Conservation (phyloP, 2,113 vertebrate genomes). For the Oreocharis arfaki region DNA sequence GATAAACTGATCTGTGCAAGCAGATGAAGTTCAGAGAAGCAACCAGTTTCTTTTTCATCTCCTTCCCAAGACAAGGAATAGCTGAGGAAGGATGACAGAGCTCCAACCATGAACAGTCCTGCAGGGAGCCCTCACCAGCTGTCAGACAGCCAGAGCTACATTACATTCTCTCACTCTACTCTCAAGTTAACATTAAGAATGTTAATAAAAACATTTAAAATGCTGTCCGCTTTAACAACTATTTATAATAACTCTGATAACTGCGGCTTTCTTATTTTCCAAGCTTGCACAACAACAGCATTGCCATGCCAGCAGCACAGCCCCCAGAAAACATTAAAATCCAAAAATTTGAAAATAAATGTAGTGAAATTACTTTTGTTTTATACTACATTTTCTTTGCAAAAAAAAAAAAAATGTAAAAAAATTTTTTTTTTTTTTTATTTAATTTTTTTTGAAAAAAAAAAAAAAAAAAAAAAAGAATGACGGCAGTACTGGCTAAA, state of each 20-base stretch:
- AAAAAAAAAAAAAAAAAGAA: not conserved
- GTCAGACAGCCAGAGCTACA: not conserved
- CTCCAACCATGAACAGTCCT: not conserved
- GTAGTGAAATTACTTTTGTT: not conserved
- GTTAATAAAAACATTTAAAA: slow-evolving; percentile 33
- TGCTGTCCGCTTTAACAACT: slow-evolving; percentile 31
- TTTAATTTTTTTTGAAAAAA: not conserved
- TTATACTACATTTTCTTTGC: not conserved
- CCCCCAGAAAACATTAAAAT: not conserved
- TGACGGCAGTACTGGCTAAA: not conserved
- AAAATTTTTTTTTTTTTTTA: no score
- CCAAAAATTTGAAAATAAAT: not conserved
- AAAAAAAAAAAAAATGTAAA: not conserved
- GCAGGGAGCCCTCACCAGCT: not conserved
- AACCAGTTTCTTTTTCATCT: not conserved
- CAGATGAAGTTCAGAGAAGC: not conserved
- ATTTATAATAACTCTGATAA: slow-evolving; percentile 42
- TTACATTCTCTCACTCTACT: not conserved
- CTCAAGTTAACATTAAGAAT: slow-evolving; percentile 17
- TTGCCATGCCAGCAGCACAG: slow-evolving; percentile 23
- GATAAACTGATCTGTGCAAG: not conserved
- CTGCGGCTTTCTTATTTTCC: not conserved
- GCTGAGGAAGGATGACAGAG: not conserved
- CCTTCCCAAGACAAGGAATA: not conserved
- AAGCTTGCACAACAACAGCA: not conserved